These are phyloP conservation scores for Dolichomitus sp. DNA, from an alignment of 2,888 invertebrate species.

Conservation along the genomic window DNA sequence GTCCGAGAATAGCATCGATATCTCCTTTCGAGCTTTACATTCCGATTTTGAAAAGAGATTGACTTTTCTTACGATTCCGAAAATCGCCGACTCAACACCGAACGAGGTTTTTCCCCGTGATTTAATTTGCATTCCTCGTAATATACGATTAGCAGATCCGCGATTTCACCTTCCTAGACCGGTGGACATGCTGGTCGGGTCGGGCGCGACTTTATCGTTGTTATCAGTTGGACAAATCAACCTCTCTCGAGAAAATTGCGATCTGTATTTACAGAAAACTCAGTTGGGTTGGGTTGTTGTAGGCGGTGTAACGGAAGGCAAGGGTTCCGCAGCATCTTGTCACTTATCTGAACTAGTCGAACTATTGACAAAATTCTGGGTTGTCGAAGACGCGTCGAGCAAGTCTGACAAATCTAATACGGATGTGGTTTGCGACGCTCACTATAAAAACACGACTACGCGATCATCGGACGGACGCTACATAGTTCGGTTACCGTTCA, in stretches of 20 bases:
- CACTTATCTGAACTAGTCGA: constrained; percentile 17
- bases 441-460: constrained; percentile 37
- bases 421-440: constrained; percentile 51
- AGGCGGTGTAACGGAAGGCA: constrained; percentile 1
- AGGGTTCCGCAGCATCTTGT: constrained; percentile 13
- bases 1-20: constrained; percentile 35
- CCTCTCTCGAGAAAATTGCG: background rate
- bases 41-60: constrained; percentile 20
- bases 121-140: constrained; percentile 30
- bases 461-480: constrained; percentile 43
- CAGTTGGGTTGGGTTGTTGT: constrained; percentile 60
- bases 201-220: constrained; percentile 42
- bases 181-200: constrained; percentile 55
- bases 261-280: constrained; percentile 47
- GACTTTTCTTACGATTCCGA: constrained; percentile 14
- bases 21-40: constrained; percentile 32
- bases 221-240: constrained; percentile 45
- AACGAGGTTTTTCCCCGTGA: constrained; percentile 47
- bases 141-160: constrained; percentile 53
- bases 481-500: constrained; percentile 53
- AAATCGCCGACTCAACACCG: constrained; percentile 22
- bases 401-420: constrained; percentile 5
- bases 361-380: constrained; percentile 35
- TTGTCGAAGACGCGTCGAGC: constrained; percentile 47
- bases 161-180: constrained; percentile 48